Base-by-base conservation (phyloP, 1,140 invertebrate genomes). In the Brachystomella parvula region DNA sequence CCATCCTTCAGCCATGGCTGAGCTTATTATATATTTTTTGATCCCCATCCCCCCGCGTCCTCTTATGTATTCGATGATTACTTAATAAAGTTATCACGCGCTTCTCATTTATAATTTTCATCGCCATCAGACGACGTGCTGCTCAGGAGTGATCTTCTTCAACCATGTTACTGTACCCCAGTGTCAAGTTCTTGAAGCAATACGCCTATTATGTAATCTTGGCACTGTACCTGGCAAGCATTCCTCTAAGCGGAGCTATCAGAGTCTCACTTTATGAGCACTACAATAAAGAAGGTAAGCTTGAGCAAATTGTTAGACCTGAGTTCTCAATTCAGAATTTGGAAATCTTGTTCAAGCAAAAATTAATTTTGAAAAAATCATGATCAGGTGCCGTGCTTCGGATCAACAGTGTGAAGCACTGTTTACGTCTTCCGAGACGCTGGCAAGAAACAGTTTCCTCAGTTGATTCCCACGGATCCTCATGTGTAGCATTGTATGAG, bases 361-460 rank as follows among this genome's bases (percentile, higher is more conserved):
- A 12, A 12, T 44, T 12, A 9, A 44, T 44, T 44, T 44, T 44
- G 9, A 44, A 44, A 44, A 44, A 44, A 44, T 44, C n/a, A 44
- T 44, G 39, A 44, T 6, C 24, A 53, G 49, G 49, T 15, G 24
- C 49, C 6, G 49, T 24, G 9, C 21, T 15, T 6, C 12, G 6
- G 3, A 3, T 53, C 24, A 53, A 24, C 24, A 24, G 24, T 19
- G 49, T 53, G 24, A 53, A 53, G 21, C 9, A 28, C 30, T 59
- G 57, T 31, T 12, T 24, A 6, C 3, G 3, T 12, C 21, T 59
- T 6, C 60, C 60, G 3, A n/a, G 24, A 9, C 15, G 28, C 15
- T 62, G 60, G 60, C 60, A 29, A 62, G 31, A 62, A 39, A 12
- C 9, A 19, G 26, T 32, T 24, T 62, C 60, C 21, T 62, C 60